Conservation (phyloP, 2,113 vertebrate species). For the Rhea americana region DNA sequence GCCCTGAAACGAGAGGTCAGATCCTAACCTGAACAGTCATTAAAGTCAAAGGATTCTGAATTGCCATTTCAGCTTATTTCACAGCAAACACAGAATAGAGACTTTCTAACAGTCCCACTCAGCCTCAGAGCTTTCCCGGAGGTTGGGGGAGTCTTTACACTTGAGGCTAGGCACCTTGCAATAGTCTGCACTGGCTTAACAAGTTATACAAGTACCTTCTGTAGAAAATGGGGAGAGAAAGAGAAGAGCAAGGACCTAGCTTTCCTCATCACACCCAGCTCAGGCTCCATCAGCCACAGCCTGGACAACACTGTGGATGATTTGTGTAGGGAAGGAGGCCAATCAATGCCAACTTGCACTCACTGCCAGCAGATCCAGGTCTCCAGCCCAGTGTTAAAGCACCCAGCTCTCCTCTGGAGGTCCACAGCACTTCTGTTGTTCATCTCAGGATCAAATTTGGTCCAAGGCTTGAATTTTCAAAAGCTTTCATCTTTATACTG, state of each 20-base stretch:
- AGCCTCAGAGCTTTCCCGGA: background rate
- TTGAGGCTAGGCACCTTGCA: background rate
- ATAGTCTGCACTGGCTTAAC: background rate
- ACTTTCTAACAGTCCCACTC: background rate
- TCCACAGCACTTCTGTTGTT: background rate
- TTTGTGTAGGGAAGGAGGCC: background rate
- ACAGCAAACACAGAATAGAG: background rate
- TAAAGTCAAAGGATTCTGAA: background rate
- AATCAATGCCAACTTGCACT: background rate
- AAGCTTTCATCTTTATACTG: background rate
- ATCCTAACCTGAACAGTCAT: background rate
- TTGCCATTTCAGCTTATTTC: background rate
- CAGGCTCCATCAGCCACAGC: rapidly evolving
- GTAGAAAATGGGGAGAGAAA: background rate
- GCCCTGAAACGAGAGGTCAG: background rate
- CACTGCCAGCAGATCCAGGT: background rate
- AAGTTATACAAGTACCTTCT: background rate
- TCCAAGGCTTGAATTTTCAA: background rate
- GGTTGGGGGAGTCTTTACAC: background rate
- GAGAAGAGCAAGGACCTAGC: background rate
- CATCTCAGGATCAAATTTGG: background rate
- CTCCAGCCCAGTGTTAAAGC: background rate
- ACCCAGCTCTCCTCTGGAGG: background rate
- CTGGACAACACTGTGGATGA: rapidly evolving
- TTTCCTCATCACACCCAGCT: background rate